A percentile compares a stretch with the other conserved stretches of the same genome.
phyloP scores from a whole-genome alignment of 2,888 invertebrate genomes.

The Ochlodes sylvanus region DNA sequence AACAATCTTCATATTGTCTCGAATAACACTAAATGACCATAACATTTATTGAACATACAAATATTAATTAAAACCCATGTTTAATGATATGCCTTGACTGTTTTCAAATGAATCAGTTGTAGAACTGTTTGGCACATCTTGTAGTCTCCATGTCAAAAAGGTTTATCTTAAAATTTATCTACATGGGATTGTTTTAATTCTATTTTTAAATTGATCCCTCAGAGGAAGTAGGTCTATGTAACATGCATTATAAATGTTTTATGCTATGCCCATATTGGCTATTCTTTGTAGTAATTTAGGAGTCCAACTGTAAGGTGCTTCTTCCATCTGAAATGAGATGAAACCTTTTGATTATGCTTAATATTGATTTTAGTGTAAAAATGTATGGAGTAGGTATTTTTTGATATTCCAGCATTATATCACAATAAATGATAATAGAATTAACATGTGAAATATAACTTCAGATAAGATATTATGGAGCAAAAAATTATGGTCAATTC shows the following conservation, averaged over 20 bases:
- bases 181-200: slow-evolving; percentile 42
- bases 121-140: slow-evolving; percentile 29
- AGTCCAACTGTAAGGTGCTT: slow-evolving; percentile 41
- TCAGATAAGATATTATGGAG: no score
- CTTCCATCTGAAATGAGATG: slow-evolving; percentile 41
- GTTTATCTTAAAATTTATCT: slow-evolving; percentile 31
- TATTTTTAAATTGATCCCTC: slow-evolving; percentile 77
- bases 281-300: slow-evolving; percentile 46
- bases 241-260: slow-evolving; percentile 23
- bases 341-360: not conserved
- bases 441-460: no score
- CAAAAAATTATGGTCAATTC: no score
- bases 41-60: not conserved
- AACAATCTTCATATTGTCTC: slow-evolving; percentile 41
- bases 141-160: slow-evolving; percentile 11
- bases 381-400: no score
- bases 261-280: slow-evolving; percentile 38
- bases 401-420: no score
- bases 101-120: slow-evolving; percentile 9
- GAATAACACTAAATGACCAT: slow-evolving; percentile 66
- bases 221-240: slow-evolving; percentile 60
- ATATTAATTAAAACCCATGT: slow-evolving; percentile 9
- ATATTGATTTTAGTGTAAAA: no score
- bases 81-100: slow-evolving; percentile 23
- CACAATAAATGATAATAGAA: no score